Evolutionary conservation across 1,140 invertebrate genomes (phyloP).

Genomic region (Pemphigus obesinymphae): DNA sequence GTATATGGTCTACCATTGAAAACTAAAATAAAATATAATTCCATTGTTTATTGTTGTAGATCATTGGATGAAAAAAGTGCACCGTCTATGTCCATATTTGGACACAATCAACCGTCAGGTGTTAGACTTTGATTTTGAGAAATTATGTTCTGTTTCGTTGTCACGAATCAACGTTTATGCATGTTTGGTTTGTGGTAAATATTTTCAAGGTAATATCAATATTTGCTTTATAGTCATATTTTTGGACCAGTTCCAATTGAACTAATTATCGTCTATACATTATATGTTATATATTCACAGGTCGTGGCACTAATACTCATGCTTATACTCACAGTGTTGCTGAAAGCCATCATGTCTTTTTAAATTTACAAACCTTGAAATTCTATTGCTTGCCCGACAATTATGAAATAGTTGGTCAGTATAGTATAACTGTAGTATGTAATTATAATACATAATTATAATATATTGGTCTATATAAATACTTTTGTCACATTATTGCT

Average conservation of each 20-base stretch:
- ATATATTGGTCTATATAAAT: no score
- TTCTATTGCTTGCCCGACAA: slow-evolving; percentile 99
- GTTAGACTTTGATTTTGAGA: slow-evolving; percentile 99
- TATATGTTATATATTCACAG: slow-evolving; percentile 60
- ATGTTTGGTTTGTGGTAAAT: slow-evolving; percentile 99
- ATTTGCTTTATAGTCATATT: background rate
- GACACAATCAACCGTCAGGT: slow-evolving; percentile 96
- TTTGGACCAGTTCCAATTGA: slow-evolving; percentile 4
- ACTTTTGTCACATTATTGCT: no score
- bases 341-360: slow-evolving; percentile 94
- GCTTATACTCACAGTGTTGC: slow-evolving; percentile 98
- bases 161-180: slow-evolving; percentile 99
- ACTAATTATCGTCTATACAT: background rate
- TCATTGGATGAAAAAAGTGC: slow-evolving; percentile 18
- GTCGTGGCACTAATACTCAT: slow-evolving; percentile 94
- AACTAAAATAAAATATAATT: background rate
- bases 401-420: slow-evolving; percentile 93
- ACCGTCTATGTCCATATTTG: slow-evolving; percentile 78
- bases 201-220: slow-evolving; percentile 74
- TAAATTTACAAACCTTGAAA: slow-evolving; percentile 94
- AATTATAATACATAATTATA: no score
- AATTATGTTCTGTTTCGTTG: slow-evolving; percentile 95
- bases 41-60: slow-evolving; percentile 1
- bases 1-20: no score
- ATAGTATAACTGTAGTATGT: no score